Percentiles rank a stretch among this genome's conserved stretches.
Conservation (phyloP, 2,888 invertebrate genomes). For the Lamproptera curius region DNA sequence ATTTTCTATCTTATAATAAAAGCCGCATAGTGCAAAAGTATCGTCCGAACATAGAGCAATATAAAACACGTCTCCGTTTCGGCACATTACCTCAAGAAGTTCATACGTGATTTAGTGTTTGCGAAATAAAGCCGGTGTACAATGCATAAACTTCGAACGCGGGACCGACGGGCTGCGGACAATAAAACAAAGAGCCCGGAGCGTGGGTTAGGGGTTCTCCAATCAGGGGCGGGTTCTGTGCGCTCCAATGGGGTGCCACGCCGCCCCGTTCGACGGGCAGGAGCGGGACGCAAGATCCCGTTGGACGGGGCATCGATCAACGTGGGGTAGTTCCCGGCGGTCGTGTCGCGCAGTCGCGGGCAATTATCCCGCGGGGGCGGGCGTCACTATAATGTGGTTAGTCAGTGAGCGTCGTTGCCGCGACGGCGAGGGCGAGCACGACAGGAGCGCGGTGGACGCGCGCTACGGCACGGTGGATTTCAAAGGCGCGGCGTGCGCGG, state of each 20-base stretch:
- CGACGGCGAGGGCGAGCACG: constrained; percentile 73
- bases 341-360: constrained; percentile 73
- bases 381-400: constrained; percentile 81
- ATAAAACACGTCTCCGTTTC: constrained; percentile 52
- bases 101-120: constrained; percentile 71
- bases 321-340: constrained; percentile 61
- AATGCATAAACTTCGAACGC: constrained; percentile 77
- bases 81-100: constrained; percentile 64
- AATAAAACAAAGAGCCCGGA: constrained; percentile 75
- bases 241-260: constrained; percentile 36
- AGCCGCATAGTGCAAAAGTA: constrained; percentile 26
- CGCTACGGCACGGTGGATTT: constrained; percentile 89
- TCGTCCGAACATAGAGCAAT: constrained; percentile 41
- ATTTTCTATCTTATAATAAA: too few relatives aligned
- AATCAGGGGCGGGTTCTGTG: constrained; percentile 30
- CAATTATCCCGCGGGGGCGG: constrained; percentile 71
- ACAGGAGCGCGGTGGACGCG: constrained; percentile 62
- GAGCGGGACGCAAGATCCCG: constrained; percentile 67
- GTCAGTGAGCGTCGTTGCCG: constrained; percentile 81
- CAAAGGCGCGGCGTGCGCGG: constrained; percentile 86
- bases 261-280: constrained; percentile 30
- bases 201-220: constrained; percentile 41
- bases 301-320: constrained; percentile 70
- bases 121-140: constrained; percentile 75
- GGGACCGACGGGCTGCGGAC: constrained; percentile 75